Percentiles rank a stretch among this genome's conserved stretches.
phyloP scores from a whole-genome alignment of 2,113 vertebrate species.

The Rhinopomastus cyanomelas region DNA sequence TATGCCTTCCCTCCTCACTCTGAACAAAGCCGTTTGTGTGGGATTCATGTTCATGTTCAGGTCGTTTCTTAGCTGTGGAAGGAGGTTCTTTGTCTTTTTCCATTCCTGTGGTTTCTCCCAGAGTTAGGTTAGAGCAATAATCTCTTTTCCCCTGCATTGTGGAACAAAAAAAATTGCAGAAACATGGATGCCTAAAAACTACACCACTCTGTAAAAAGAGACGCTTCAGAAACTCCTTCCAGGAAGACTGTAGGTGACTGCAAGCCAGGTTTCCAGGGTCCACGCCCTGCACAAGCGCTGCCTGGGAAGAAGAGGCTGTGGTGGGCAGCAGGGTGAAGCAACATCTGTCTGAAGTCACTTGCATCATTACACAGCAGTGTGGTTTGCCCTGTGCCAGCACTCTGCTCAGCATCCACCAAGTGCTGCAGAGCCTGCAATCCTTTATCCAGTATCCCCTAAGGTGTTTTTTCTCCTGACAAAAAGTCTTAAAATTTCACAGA shows the following conservation, averaged over 20 bases:
- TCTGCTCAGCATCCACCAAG: not conserved
- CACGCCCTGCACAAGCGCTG: accelerated
- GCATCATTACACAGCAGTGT: accelerated
- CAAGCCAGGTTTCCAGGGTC: not conserved
- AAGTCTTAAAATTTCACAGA: not conserved
- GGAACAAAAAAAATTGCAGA: not conserved
- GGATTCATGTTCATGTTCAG: not conserved
- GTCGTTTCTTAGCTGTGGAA: not conserved
- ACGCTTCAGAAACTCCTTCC: not conserved
- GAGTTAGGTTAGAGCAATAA: not conserved
- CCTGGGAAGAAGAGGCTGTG: not conserved
- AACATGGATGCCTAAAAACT: not conserved
- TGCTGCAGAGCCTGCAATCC: not conserved
- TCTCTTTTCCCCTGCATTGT: not conserved
- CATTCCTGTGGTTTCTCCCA: not conserved
- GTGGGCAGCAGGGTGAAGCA: not conserved
- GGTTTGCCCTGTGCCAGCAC: not conserved
- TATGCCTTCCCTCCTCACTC: not conserved
- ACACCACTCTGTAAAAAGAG: accelerated
- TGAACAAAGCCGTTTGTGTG: not conserved
- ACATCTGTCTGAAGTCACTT: not conserved
- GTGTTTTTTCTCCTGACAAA: not conserved
- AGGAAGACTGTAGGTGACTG: accelerated
- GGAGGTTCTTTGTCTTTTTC: not conserved
- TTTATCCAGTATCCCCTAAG: not conserved